Base-by-base conservation (phyloP, 2,888 invertebrate genomes). In the Folsomia candida region DNA sequence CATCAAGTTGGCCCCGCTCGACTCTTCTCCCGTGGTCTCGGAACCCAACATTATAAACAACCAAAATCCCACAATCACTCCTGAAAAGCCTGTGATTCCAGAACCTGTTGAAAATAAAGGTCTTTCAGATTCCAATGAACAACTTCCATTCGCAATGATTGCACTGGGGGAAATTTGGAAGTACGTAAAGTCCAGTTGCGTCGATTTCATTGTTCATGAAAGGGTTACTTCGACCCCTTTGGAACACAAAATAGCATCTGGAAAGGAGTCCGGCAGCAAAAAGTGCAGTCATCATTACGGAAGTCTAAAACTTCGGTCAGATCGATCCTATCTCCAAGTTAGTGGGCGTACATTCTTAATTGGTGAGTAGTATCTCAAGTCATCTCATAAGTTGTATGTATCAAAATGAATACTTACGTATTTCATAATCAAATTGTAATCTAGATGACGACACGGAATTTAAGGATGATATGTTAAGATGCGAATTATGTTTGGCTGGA, bases 401-500 rank as follows among this genome's bases (percentile, higher is more conserved):
- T 26, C 11, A 6, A 20, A n/a, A 61, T 25, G 26, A 67, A 28
- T 66, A 29, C n/a, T 58, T 69, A 51, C 20, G 29, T 47, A 29
- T 57, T 59, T 66, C 51, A 58, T 20, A 24, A 57, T 61, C 14
- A 22, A 51, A 51, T 67, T n/a, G 29, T 75, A 78, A 78, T 57
- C 67, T 80, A 14, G 80, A 80, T 59, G 80, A 80, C 58, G 79
- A 80, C 37, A 72, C 80, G 22, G 81, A 80, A 63, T 81, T 81
- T 63, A 67, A 80, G 20, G 80, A 81, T 68, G 81, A 81, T 72
- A 79, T 78, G 57, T 73, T 76, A n/a, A 76, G 78, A 59, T 80
- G 80, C 68, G 78, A 78, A 70, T 73, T 80, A 14, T 80, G 80
- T 67, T 76, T 78, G 61, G 76, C 71, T 26, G 59, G 62, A 18